Base-by-base conservation (phyloP, 2,888 invertebrate genomes). In the Leptinotarsa juncta region DNA sequence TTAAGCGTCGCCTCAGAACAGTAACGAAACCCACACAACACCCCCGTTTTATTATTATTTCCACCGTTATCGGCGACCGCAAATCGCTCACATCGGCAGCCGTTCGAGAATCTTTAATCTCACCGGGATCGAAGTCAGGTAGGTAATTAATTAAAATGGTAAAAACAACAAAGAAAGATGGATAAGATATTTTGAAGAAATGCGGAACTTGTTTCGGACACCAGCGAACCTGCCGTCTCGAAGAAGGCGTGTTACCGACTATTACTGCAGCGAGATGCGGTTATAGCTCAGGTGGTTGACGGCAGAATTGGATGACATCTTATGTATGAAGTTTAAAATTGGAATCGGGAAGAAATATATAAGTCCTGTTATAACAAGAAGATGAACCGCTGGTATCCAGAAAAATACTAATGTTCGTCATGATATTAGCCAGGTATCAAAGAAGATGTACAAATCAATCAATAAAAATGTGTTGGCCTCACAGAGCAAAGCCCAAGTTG, bases 191-290 rank as follows among this genome's bases (percentile, higher is more conserved):
- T 78, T 78, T 76, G 71, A 77, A 81, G 81, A 81, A 82, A 82
- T 80, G 81, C 82, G 81, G 81, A 82, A 82, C 82, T 82, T 73
- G 83, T 82, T 82, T 81, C 74, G 73, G 76, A 73, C 73, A 72
- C 72, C 65, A 55, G 66, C 70, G 71, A 71, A 73, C 73, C 71
- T 66, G 71, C 72, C 53, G 77, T 68, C 69, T 50, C 65, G 73
- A 67, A 75, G 76, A 71, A 75, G 77, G 79, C 79, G 79, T 79
- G 71, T 62, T 65, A 72, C 78, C 69, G 71, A 72, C 67, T 73
- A 75, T 77, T 77, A 75, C 70, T 66, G 62, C 74, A 68, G 70
- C 68, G 65, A 72, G 72, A 70, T 70, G 71, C 72, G 60, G 70
- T 65, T 66, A 67, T 76, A 78, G 78, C 49, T 68, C 75, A 57